A percentile compares a stretch with the other conserved stretches of the same genome.
phyloP scores from a whole-genome alignment of 2,888 invertebrate genomes.

The Drosophila melanosoma region DNA sequence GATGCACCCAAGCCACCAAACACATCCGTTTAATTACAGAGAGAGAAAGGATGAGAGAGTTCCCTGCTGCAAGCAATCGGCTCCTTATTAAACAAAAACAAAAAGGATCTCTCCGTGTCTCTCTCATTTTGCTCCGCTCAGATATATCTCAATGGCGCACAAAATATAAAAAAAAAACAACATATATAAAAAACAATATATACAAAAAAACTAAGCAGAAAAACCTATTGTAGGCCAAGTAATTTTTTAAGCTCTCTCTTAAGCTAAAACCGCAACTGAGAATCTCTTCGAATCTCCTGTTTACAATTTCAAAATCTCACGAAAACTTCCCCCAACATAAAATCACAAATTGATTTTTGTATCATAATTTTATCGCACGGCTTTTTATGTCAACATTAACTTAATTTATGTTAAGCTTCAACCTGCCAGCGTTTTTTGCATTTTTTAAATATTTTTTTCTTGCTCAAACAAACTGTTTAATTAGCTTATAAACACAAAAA shows the following conservation, averaged over 20 bases:
- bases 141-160: slow-evolving; percentile 56
- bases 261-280: slow-evolving; percentile 41
- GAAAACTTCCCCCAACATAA: slow-evolving; percentile 21
- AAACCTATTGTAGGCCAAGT: slow-evolving; percentile 65
- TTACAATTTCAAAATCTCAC: neutral
- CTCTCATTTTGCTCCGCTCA: slow-evolving; percentile 21
- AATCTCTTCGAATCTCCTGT: slow-evolving; percentile 56
- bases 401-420: slow-evolving; percentile 67
- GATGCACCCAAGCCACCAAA: slow-evolving; percentile 84
- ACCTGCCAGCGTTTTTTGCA: slow-evolving; percentile 73
- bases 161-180: slow-evolving; percentile 36
- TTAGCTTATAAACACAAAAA: slow-evolving; percentile 26
- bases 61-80: slow-evolving; percentile 53
- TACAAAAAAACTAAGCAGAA: slow-evolving; percentile 21
- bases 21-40: slow-evolving; percentile 75
- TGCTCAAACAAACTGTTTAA: slow-evolving; percentile 40
- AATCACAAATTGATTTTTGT: slow-evolving; percentile 48
- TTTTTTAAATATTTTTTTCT: slow-evolving; percentile 44
- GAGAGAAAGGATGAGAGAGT: slow-evolving; percentile 46
- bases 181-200: slow-evolving; percentile 5
- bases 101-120: slow-evolving; percentile 23
- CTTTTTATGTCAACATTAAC: slow-evolving; percentile 36
- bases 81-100: slow-evolving; percentile 19
- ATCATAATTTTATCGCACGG: slow-evolving; percentile 36
- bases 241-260: slow-evolving; percentile 59